Evolutionary conservation across 2,888 invertebrate genomes (phyloP).

Genomic region (Hecatera dysodea): DNA sequence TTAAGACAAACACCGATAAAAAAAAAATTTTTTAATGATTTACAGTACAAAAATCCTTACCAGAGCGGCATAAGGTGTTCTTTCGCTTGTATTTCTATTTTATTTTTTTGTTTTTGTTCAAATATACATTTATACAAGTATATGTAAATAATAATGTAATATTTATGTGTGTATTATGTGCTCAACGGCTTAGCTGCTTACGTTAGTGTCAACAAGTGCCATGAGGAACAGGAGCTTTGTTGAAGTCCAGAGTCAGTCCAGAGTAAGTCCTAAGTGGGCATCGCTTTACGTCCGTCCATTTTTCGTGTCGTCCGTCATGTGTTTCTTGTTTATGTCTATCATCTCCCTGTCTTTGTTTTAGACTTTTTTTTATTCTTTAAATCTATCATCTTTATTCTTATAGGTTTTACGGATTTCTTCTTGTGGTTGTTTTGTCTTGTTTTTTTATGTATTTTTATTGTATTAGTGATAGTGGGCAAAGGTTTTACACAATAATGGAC

Average conservation of each 20-base stretch:
- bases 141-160: constrained; percentile 69
- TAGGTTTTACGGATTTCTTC: constrained; percentile 47
- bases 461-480: constrained; percentile 1
- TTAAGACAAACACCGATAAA: too few relatives aligned
- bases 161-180: constrained; percentile 77
- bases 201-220: constrained; percentile 83
- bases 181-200: constrained; percentile 83
- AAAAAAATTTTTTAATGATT: constrained; percentile 2
- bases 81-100: constrained; percentile 50
- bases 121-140: constrained; percentile 40
- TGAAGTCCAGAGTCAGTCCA: constrained; percentile 75
- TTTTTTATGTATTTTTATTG: constrained; percentile 5
- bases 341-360: neutral
- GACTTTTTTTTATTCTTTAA: constrained; percentile 2
- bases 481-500: neutral
- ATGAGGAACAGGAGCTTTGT: constrained; percentile 75
- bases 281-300: constrained; percentile 47
- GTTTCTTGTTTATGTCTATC: neutral
- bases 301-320: constrained; percentile 52
- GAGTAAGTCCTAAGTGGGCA: constrained; percentile 78
- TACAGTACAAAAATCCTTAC: constrained; percentile 15
- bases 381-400: constrained; percentile 7
- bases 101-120: constrained; percentile 15
- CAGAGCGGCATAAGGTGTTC: constrained; percentile 46
- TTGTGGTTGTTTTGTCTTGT: constrained; percentile 21